A percentile compares a stretch with the other conserved stretches of the same genome.
Conservation (phyloP, 1,140 invertebrate genomes). For the Protaetia brevitarsis region DNA sequence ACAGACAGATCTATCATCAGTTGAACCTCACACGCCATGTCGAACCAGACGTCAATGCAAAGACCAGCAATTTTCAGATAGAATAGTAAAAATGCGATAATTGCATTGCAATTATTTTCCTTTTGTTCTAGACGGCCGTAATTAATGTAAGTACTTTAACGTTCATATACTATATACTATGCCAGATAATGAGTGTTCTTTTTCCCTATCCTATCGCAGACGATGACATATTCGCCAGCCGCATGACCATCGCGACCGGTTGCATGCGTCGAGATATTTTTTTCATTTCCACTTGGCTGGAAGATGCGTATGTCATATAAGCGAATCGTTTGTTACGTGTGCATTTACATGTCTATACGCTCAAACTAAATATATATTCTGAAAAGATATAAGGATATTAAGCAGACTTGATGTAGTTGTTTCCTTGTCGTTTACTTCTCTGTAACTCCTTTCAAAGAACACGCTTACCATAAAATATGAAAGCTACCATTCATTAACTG, state of each 20-base stretch:
- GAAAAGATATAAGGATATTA: too few relatives aligned
- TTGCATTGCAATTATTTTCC: conserved; percentile 8
- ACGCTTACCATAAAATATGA: too few relatives aligned
- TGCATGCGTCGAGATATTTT: background rate
- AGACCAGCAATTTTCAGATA: conserved; percentile 10
- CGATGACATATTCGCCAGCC: background rate
- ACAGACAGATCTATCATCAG: conserved; percentile 14
- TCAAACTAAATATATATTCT: too few relatives aligned
- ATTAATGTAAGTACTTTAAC: conserved; percentile 14
- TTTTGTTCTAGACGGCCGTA: background rate
- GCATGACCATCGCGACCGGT: background rate
- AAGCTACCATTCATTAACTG: too few relatives aligned
- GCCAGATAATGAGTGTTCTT: background rate
- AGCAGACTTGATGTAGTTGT: too few relatives aligned
- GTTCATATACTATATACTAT: background rate
- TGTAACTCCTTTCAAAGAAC: too few relatives aligned
- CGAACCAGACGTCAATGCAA: conserved; percentile 6
- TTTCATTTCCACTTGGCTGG: background rate
- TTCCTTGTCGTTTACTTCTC: too few relatives aligned
- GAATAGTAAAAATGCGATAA: conserved; percentile 15
- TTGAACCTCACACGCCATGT: conserved; percentile 9
- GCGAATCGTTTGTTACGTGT: background rate
- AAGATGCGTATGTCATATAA: too few relatives aligned
- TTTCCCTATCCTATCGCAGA: background rate
- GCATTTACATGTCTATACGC: background rate